These are phyloP conservation scores for Drosophila nasuta DNA, from an alignment of 1,140 invertebrate genomes.

Conservation along the genomic window DNA sequence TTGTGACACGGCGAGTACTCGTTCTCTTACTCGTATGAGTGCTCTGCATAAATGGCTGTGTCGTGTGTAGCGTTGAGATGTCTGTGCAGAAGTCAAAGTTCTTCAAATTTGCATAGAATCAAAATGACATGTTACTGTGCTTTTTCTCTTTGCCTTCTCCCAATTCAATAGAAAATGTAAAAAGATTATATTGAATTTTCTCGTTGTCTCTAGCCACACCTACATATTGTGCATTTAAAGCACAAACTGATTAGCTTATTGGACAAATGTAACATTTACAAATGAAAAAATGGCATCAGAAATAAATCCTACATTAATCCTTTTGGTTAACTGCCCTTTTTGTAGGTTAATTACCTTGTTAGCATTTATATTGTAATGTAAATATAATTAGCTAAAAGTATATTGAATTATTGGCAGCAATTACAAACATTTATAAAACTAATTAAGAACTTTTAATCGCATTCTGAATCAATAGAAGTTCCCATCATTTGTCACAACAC, in stretches of 20 bases:
- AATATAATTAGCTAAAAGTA: no score
- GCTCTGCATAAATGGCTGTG: conserved; percentile 38
- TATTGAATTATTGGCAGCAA: no score
- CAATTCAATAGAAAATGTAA: conserved; percentile 10
- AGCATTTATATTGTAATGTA: neutral
- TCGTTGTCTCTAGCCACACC: neutral
- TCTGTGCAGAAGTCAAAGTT: conserved; percentile 38
- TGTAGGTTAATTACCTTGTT: neutral
- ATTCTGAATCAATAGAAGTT: no score
- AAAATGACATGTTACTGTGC: conserved; percentile 26
- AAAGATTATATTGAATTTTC: conserved; percentile 40
- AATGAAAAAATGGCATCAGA: no score
- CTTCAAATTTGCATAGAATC: conserved; percentile 47
- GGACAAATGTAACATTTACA: neutral
- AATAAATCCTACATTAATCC: no score
- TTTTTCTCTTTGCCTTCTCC: neutral
- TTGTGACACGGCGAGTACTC: conserved; percentile 33
- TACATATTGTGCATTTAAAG: neutral
- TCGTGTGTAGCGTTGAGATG: conserved; percentile 5
- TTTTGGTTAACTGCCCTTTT: neutral
- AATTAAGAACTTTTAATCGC: no score
- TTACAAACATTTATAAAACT: no score
- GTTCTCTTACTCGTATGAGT: conserved; percentile 7
- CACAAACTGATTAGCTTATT: conserved; percentile 15
- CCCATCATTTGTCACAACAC: no score